Percentiles rank a stretch among this genome's conserved stretches.
Evolutionary conservation across 2,797 vertebrate species (phyloP).

Genomic region (Dendrocincla fuliginosa): DNA sequence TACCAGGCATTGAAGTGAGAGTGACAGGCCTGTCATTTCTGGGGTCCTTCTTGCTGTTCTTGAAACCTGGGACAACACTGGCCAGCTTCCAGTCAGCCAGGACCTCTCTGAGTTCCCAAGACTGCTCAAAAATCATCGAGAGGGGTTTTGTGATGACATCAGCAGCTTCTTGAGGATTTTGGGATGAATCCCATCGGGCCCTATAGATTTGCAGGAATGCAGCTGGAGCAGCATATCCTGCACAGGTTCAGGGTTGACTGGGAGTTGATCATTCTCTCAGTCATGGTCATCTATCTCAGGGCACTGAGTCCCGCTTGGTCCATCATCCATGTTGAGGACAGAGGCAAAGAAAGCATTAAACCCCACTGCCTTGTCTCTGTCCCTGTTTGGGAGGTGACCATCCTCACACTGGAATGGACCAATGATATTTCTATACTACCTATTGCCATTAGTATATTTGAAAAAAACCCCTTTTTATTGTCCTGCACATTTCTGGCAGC

Average conservation of each 20-base stretch:
- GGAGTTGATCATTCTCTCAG: neutral
- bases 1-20: neutral
- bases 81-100: neutral
- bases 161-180: neutral
- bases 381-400: neutral
- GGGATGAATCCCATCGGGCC: neutral
- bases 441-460: neutral
- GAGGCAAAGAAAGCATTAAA: neutral
- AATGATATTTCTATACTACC: neutral
- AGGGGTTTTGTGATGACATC: neutral
- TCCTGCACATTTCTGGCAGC: neutral
- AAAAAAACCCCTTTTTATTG: neutral
- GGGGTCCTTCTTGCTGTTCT: neutral
- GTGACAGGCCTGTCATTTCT: neutral
- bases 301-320: neutral
- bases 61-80: neutral
- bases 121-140: neutral
- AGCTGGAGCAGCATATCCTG: neutral
- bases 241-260: neutral
- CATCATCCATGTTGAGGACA: neutral
- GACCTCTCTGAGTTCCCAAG: neutral
- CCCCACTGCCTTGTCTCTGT: neutral
- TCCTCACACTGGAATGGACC: neutral
- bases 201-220: neutral
- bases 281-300: neutral